A percentile compares a stretch with the other conserved stretches of the same genome.
These are phyloP conservation scores for Dermatemys mawii DNA, from an alignment of 2,113 vertebrate genomes.

Conservation along the genomic window DNA sequence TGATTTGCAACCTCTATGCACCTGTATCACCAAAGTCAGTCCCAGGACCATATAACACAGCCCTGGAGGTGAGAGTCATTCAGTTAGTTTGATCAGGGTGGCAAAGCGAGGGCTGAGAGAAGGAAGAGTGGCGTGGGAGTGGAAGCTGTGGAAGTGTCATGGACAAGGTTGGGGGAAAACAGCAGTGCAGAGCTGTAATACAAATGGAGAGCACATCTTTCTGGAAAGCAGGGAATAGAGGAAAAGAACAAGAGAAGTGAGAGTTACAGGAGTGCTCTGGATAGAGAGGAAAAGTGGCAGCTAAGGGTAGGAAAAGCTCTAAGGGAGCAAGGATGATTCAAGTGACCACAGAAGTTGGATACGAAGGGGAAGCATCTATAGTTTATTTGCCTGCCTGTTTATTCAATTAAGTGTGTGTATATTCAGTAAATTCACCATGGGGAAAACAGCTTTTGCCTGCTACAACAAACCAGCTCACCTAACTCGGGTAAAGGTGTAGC, in stretches of 20 bases:
- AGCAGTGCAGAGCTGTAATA: background rate
- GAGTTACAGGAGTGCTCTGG: background rate
- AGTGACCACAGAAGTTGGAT: background rate
- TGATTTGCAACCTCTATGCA: background rate
- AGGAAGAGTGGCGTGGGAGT: background rate
- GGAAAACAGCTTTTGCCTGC: slow-evolving; percentile 62
- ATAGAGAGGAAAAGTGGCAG: background rate
- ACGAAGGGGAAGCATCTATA: slow-evolving; percentile 46
- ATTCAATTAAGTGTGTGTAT: slow-evolving; percentile 9
- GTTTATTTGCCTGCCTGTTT: slow-evolving; percentile 57
- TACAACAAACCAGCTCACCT: slow-evolving; percentile 54
- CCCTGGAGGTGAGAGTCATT: background rate
- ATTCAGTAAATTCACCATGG: slow-evolving; percentile 22
- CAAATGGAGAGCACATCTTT: background rate
- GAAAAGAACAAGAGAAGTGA: background rate
- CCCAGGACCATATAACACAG: accelerated
- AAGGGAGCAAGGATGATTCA: background rate
- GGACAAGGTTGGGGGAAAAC: background rate
- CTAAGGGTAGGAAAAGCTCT: background rate
- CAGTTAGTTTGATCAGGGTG: background rate
- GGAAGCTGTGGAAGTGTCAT: background rate
- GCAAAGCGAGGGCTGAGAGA: background rate
- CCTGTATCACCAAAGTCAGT: background rate
- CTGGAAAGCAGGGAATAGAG: background rate
- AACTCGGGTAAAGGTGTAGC: background rate